Evolutionary conservation across 2,797 vertebrate species (phyloP).

Genomic region (Sternarchorhynchus goeldii): DNA sequence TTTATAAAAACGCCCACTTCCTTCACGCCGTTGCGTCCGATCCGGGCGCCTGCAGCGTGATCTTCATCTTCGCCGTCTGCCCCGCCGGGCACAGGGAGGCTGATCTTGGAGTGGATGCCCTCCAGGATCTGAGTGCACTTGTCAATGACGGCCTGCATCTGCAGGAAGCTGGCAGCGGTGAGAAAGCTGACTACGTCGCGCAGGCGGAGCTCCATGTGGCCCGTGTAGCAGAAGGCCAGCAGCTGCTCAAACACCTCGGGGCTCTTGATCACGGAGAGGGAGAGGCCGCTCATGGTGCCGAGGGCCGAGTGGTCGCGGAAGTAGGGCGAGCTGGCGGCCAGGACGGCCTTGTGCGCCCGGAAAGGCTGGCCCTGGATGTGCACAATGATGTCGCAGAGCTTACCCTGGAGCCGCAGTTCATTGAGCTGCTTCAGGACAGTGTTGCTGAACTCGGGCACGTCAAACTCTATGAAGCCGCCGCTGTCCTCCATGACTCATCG

Average conservation of each 20-base stretch:
- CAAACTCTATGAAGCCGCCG: slow-evolving; percentile 97
- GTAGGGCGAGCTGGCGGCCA: slow-evolving; percentile 96
- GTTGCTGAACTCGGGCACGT: slow-evolving; percentile 98
- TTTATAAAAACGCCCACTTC: slow-evolving; percentile 92
- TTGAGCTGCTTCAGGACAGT: slow-evolving; percentile 96
- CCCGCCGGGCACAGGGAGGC: slow-evolving; percentile 67
- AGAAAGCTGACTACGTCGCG: slow-evolving; percentile 98
- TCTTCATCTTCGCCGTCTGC: slow-evolving; percentile 44
- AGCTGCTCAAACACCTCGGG: slow-evolving; percentile 97
- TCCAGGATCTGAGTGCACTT: slow-evolving; percentile 98
- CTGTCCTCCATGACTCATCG: slow-evolving; percentile 97
- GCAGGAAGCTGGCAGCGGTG: slow-evolving; percentile 97
- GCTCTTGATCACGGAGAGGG: slow-evolving; percentile 98
- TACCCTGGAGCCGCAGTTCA: slow-evolving; percentile 94
- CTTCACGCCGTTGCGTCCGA: slow-evolving; percentile 77
- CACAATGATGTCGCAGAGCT: slow-evolving; percentile 98
- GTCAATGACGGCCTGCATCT: slow-evolving; percentile 99
- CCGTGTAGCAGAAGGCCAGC: slow-evolving; percentile 98
- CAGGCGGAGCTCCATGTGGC: slow-evolving; percentile 95
- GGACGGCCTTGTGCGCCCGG: slow-evolving; percentile 95
- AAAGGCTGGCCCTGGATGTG: slow-evolving; percentile 99
- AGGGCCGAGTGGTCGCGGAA: slow-evolving; percentile 98
- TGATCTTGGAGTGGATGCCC: slow-evolving; percentile 97
- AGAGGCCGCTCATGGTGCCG: slow-evolving; percentile 98
- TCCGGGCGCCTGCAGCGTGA: slow-evolving; percentile 8